phyloP scores from a whole-genome alignment of 2,113 vertebrate species.

The Pelodiscus sinensis region DNA sequence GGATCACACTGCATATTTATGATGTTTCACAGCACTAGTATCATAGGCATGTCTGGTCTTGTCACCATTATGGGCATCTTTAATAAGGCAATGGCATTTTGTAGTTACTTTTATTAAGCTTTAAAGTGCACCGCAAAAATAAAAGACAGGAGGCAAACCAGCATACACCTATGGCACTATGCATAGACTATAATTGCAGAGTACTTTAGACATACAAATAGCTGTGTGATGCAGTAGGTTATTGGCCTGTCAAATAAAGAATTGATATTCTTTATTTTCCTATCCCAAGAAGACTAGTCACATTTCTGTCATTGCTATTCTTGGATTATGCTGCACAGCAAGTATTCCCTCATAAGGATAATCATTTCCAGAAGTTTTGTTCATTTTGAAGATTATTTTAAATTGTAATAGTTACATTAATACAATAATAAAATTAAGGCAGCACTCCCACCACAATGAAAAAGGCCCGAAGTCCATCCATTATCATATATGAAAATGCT shows the following conservation, averaged over 20 bases:
- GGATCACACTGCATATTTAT: not conserved
- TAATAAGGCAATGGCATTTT: not conserved
- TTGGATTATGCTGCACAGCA: not conserved
- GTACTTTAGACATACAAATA: not conserved
- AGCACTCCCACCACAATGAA: not conserved
- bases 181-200: not conserved
- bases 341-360: not conserved
- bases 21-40: not conserved
- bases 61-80: not conserved
- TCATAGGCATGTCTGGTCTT: not conserved
- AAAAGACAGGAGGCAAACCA: not conserved
- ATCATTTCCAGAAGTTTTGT: not conserved
- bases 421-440: constrained; percentile 7
- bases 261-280: not conserved
- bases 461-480: not conserved
- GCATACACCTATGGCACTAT: not conserved
- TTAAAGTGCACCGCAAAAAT: not conserved
- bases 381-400: not conserved
- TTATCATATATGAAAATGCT: not conserved
- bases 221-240: not conserved
- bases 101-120: not conserved
- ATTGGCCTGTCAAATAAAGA: not conserved
- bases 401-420: not conserved
- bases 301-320: not conserved
- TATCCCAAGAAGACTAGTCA: not conserved